These are phyloP conservation scores for Steinernema carpocapsae DNA, from an alignment of 2,888 invertebrate genomes.

Conservation along the genomic window DNA sequence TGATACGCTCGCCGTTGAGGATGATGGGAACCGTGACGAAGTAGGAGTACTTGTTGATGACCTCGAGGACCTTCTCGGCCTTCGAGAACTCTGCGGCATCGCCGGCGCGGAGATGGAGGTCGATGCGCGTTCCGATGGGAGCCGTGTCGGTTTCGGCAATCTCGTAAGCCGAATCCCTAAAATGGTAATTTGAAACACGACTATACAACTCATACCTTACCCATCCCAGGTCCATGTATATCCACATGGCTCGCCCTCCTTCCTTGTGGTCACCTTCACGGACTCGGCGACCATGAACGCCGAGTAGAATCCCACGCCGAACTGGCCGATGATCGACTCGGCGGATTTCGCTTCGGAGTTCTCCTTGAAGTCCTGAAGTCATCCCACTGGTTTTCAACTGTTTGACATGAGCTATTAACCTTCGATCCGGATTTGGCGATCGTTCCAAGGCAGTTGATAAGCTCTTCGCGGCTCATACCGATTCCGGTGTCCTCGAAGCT, in stretches of 20 bases:
- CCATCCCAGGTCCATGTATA: conserved; percentile 90
- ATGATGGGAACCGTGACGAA: conserved; percentile 92
- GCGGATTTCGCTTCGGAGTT: conserved; percentile 69
- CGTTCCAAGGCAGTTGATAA: conserved; percentile 87
- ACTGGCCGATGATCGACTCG: conserved; percentile 89
- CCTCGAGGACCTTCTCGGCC: conserved; percentile 81
- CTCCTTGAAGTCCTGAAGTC: conserved; percentile 53
- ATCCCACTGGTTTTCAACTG: conserved; percentile 3
- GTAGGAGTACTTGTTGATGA: conserved; percentile 79
- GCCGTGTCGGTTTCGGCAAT: conserved; percentile 85
- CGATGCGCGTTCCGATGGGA: conserved; percentile 87
- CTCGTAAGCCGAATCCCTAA: conserved; percentile 76
- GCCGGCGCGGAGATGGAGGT: conserved; percentile 82
- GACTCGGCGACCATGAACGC: conserved; percentile 95
- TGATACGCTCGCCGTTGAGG: conserved; percentile 85
- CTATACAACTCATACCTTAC: conserved; percentile 73
- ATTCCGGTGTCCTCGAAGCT: conserved; percentile 74
- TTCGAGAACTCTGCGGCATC: conserved; percentile 88
- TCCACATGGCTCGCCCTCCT: conserved; percentile 75
- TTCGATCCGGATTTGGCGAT: conserved; percentile 96
- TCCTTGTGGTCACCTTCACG: conserved; percentile 87
- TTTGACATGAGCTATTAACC: conserved; percentile 61
- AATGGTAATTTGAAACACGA: conserved; percentile 68
- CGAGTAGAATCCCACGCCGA: conserved; percentile 97
- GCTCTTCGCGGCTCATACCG: conserved; percentile 91